Percentiles rank a stretch among this genome's conserved stretches.
These are phyloP conservation scores for Leptinotarsa tumamoca DNA, from an alignment of 2,888 invertebrate species.

Conservation along the genomic window DNA sequence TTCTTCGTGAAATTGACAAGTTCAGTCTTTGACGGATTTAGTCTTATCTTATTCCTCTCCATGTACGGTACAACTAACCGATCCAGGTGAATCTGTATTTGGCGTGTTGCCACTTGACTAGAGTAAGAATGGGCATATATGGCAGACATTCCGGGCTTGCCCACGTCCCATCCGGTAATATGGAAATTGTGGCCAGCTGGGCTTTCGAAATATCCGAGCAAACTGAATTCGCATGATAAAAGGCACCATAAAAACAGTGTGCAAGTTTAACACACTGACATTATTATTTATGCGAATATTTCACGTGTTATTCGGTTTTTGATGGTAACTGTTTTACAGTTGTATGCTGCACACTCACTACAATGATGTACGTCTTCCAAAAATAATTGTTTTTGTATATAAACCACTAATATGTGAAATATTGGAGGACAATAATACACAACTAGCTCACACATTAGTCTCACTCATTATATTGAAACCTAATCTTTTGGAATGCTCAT, in stretches of 20 bases:
- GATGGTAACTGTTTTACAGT: not conserved
- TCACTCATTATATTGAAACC: too few relatives aligned
- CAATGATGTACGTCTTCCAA: not conserved
- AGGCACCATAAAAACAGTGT: conserved; percentile 3
- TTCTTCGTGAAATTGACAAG: too few relatives aligned
- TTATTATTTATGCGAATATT: not conserved
- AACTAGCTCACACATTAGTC: not conserved
- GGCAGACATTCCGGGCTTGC: not conserved
- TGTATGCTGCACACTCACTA: not conserved
- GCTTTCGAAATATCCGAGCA: conserved; percentile 14
- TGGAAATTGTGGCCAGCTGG: conserved; percentile 11
- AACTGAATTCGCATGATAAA: conserved; percentile 15
- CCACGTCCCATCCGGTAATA: conserved; percentile 3
- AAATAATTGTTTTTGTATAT: not conserved
- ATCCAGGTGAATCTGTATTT: too few relatives aligned
- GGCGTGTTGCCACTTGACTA: too few relatives aligned
- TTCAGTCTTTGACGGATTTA: too few relatives aligned
- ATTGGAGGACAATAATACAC: not conserved
- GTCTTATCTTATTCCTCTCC: too few relatives aligned
- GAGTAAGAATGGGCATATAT: too few relatives aligned
- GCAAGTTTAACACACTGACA: not conserved
- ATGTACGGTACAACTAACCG: too few relatives aligned
- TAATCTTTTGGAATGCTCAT: too few relatives aligned
- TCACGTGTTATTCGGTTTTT: not conserved
- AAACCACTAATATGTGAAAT: not conserved